phyloP scores from a whole-genome alignment of 2,113 vertebrate species.

The Gallinago undulata region DNA sequence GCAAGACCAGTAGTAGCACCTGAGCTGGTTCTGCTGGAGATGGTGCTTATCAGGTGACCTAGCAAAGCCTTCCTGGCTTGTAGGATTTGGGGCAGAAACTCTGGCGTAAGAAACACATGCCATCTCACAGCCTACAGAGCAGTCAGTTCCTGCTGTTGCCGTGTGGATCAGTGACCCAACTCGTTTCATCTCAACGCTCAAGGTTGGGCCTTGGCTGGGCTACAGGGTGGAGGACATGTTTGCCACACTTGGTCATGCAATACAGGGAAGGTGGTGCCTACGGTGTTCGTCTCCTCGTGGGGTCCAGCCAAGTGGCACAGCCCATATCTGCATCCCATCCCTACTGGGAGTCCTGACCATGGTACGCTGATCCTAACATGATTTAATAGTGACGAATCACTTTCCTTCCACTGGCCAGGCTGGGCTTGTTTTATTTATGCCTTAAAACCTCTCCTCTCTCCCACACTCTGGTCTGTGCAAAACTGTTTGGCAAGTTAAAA shows the following conservation, averaged over 20 bases:
- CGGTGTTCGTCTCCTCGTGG: neutral
- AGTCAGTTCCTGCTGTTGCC: neutral
- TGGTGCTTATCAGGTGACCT: neutral
- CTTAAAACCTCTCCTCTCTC: neutral
- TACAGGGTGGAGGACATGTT: neutral
- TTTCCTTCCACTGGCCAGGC: neutral
- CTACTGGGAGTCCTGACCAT: neutral
- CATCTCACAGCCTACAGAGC: neutral
- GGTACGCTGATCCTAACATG: rapidly evolving
- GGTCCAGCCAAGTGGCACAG: neutral
- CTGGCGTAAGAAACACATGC: neutral
- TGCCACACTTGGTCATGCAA: neutral
- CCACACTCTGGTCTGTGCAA: neutral
- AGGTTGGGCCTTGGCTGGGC: neutral
- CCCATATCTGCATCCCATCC: neutral
- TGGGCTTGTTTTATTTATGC: neutral
- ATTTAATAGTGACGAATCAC: neutral
- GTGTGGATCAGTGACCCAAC: neutral
- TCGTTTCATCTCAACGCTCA: rapidly evolving
- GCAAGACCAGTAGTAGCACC: neutral
- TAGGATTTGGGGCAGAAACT: neutral
- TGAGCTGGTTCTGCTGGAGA: neutral
- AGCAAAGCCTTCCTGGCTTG: neutral
- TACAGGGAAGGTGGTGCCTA: neutral
- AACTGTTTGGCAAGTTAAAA: neutral